Base-by-base conservation (phyloP, 2,113 vertebrate genomes). In the Cyprinodon brontotheroides region DNA sequence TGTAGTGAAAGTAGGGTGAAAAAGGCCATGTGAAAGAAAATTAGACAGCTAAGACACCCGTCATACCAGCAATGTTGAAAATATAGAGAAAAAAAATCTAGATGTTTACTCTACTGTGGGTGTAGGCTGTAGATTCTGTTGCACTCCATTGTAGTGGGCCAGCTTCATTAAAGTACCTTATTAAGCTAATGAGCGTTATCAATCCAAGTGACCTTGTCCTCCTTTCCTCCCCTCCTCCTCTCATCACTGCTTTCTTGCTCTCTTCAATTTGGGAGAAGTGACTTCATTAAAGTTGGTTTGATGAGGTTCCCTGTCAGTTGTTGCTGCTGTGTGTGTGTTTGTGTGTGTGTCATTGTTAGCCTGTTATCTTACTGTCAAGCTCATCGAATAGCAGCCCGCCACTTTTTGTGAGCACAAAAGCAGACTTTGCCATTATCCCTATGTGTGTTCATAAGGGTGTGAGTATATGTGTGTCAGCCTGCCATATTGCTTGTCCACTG, bases 111-210 rank as follows among this genome's bases (percentile, higher is more conserved):
- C 72, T 39, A 4, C 22, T 69, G 47, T 63, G 60, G 67, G 79
- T 72, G 70, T 74, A 36, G 75, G 79, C 37, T 79, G 50, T 69
- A 69, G 77, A 86, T 59, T 74, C 40, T 47, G 76, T 73, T 76
- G 74, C 72, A 79, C 79, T 83, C 78, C 48, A 82, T 75, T 81
- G 85, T 88, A 87, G 88, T 73, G 82, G 86, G 85, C 72, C 76
- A 68, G 78, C 86, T 90, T 92, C 89, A 91, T 92, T 92, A 90
- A 89, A 90, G 90, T 87, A 88, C 84, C 90, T 92, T 93, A 92
- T 92, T 92, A 91, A 84, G 84, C 89, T 93, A 93, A 93, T 89
- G 92, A 91, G 89, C 74, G 72, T 89, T 89, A 93, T 93, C 92
- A 92, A 93, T 93, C 91, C 77, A 78, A 79, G 81, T 74, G 89